These are phyloP conservation scores for Aradophagus sp. DNA, from an alignment of 1,140 invertebrate species.

Conservation along the genomic window DNA sequence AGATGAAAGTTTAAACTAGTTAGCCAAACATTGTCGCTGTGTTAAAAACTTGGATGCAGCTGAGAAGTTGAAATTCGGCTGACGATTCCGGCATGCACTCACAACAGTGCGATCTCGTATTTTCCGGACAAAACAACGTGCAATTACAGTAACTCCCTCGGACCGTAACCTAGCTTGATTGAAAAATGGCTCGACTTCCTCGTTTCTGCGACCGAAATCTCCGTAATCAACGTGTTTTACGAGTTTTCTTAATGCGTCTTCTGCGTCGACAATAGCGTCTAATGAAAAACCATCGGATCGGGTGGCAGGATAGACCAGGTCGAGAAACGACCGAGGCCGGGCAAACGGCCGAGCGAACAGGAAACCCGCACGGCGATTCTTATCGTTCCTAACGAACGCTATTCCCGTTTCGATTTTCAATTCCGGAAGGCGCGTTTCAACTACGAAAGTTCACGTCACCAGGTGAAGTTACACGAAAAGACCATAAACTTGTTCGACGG, in stretches of 20 bases:
- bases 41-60: too few species aligned
- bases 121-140: neutral
- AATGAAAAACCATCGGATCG: conserved; percentile 45
- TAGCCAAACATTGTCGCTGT: too few species aligned
- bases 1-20: too few species aligned
- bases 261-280: conserved; percentile 25
- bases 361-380: conserved; percentile 21
- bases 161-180: neutral
- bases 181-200: conserved; percentile 16
- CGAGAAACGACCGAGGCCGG: too few species aligned
- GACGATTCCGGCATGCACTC: too few species aligned
- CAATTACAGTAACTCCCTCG: neutral
- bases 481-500: too few species aligned
- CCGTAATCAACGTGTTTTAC: conserved; percentile 19
- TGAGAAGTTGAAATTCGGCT: too few species aligned
- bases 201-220: conserved; percentile 23
- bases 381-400: conserved; percentile 23
- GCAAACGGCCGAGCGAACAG: too few species aligned
- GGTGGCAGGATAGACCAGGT: conserved; percentile 13
- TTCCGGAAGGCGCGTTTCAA: conserved; percentile 35
- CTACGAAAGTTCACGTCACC: too few species aligned
- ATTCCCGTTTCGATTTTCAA: conserved; percentile 7
- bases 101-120: conserved; percentile 1
- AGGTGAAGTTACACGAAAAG: too few species aligned
- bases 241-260: conserved; percentile 32